Percentiles rank a stretch among this genome's conserved stretches.
phyloP scores from a whole-genome alignment of 2,888 invertebrate genomes.

The Pantelozetes paolii region DNA sequence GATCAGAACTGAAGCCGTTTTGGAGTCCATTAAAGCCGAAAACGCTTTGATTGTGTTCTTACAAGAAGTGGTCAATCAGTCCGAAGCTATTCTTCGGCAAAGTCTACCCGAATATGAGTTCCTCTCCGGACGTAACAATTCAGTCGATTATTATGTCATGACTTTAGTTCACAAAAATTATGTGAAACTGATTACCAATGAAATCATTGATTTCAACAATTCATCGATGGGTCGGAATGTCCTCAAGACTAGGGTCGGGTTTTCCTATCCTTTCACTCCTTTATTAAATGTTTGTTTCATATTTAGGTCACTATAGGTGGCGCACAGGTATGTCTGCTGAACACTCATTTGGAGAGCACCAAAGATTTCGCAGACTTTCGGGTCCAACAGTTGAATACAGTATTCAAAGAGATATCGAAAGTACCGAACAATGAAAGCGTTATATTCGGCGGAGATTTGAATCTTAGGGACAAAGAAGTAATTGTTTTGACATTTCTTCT shows the following conservation, averaged over 20 bases:
- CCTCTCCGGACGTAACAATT: slow-evolving; percentile 49
- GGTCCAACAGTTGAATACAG: slow-evolving; percentile 54
- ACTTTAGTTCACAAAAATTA: slow-evolving; percentile 54
- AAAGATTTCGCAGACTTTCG: slow-evolving; percentile 55
- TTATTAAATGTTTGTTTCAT: slow-evolving; percentile 8
- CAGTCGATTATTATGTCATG: slow-evolving; percentile 55
- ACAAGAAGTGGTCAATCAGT: slow-evolving; percentile 58
- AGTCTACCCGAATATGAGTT: slow-evolving; percentile 54
- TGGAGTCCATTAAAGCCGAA: slow-evolving; percentile 55
- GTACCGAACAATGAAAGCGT: slow-evolving; percentile 51
- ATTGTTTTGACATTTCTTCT: slow-evolving; percentile 20
- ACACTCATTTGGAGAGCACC: slow-evolving; percentile 61
- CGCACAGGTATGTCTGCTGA: slow-evolving; percentile 54
- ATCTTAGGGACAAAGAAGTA: slow-evolving; percentile 61
- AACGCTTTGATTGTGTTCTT: slow-evolving; percentile 59
- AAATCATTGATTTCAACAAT: slow-evolving; percentile 55
- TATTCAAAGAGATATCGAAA: slow-evolving; percentile 51
- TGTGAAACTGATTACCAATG: slow-evolving; percentile 53
- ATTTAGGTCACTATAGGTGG: slow-evolving; percentile 49
- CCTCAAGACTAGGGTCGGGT: slow-evolving; percentile 55
- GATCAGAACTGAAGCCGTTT: slow-evolving; percentile 57
- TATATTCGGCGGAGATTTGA: slow-evolving; percentile 61
- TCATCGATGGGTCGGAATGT: slow-evolving; percentile 58
- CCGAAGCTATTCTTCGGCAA: slow-evolving; percentile 54
- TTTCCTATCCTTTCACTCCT: slow-evolving; percentile 18